phyloP scores from a whole-genome alignment of 2,113 vertebrate genomes.

The Crocuta crocuta region DNA sequence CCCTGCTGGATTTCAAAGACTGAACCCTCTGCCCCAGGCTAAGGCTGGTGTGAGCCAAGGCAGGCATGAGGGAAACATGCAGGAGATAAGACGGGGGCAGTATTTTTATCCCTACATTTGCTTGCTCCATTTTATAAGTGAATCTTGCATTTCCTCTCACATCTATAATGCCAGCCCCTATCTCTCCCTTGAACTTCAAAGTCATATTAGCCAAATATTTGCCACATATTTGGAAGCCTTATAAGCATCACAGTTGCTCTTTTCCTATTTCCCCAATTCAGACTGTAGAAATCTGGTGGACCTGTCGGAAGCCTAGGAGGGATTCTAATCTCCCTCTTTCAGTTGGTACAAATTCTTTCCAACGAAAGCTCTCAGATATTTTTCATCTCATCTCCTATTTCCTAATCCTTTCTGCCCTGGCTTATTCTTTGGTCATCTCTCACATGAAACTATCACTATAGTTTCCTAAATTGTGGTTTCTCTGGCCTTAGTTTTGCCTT shows the following conservation, averaged over 20 bases:
- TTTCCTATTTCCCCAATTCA: not conserved
- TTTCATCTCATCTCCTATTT: not conserved
- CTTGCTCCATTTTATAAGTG: not conserved
- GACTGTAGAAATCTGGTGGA: not conserved
- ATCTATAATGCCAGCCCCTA: not conserved
- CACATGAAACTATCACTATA: not conserved
- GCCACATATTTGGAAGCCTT: not conserved
- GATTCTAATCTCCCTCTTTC: not conserved
- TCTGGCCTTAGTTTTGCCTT: not conserved
- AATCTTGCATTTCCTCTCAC: not conserved
- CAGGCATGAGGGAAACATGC: not conserved
- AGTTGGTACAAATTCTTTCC: not conserved
- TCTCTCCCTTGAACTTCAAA: not conserved
- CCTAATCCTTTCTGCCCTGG: not conserved
- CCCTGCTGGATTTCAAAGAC: not conserved
- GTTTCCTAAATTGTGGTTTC: not conserved
- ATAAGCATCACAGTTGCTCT: not conserved
- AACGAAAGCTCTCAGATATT: not conserved
- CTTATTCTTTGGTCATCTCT: not conserved
- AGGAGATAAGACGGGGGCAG: not conserved
- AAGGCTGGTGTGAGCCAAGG: not conserved
- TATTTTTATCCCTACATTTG: not conserved
- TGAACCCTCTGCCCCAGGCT: not conserved
- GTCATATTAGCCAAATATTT: not conserved
- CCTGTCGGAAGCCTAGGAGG: not conserved